Conservation (phyloP, 1,140 invertebrate genomes). For the Brachionus plicatilis region DNA sequence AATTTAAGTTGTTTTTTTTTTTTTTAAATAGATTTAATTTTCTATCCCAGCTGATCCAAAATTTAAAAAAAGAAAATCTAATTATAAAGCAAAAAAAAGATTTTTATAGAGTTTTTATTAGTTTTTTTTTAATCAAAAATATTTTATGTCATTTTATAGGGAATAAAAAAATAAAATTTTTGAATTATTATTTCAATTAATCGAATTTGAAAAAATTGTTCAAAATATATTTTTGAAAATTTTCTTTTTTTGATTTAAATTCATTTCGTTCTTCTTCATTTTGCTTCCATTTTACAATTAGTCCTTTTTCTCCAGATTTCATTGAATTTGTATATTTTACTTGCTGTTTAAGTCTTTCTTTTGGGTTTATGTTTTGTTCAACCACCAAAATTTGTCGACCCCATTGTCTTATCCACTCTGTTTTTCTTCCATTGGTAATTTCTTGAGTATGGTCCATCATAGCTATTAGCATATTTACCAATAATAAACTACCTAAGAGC, state of each 20-base stretch:
- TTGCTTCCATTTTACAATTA: slow-evolving; percentile 77
- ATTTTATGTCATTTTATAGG: too few relatives aligned
- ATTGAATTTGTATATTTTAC: slow-evolving; percentile 89
- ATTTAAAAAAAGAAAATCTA: not conserved
- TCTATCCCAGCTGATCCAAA: not conserved
- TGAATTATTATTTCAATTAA: not conserved
- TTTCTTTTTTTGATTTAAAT: slow-evolving; percentile 1
- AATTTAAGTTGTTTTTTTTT: not conserved
- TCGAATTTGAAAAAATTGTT: not conserved
- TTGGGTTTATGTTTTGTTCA: slow-evolving; percentile 83
- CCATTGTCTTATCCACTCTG: slow-evolving; percentile 98
- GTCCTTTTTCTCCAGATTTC: slow-evolving; percentile 76
- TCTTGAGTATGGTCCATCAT: slow-evolving; percentile 99
- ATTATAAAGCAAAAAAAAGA: not conserved
- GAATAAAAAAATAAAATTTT: not conserved
- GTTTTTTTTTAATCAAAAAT: not conserved
- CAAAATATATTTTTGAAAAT: not conserved
- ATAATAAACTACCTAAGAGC: slow-evolving; percentile 84
- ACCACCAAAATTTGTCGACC: slow-evolving; percentile 92
- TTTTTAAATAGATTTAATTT: not conserved
- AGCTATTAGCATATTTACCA: slow-evolving; percentile 97
- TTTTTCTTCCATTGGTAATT: slow-evolving; percentile 84
- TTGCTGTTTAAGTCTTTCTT: slow-evolving; percentile 74
- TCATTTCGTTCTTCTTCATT: slow-evolving; percentile 54
- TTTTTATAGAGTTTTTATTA: not conserved